phyloP scores from a whole-genome alignment of 2,113 vertebrate genomes.

The Zeus faber region DNA sequence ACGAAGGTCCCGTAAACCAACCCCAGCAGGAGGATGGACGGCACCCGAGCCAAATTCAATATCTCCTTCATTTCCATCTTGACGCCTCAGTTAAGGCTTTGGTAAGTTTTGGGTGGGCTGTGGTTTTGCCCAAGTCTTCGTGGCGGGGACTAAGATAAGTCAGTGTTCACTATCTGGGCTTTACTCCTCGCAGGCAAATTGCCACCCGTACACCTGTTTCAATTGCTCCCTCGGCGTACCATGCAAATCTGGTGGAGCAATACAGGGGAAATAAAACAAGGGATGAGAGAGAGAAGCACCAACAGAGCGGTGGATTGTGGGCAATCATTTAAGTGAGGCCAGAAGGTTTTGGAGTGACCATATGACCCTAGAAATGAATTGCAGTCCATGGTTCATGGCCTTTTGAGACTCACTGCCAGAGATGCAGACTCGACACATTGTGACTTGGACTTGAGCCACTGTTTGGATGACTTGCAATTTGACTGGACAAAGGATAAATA shows the following conservation, averaged over 20 bases:
- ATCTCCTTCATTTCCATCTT: conserved; percentile 22
- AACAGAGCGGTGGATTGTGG: too few species aligned
- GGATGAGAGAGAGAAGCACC: conserved; percentile 2
- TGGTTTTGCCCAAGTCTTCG: not conserved
- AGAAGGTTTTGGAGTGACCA: too few species aligned
- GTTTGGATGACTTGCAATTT: too few species aligned
- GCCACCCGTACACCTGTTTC: conserved; percentile 29
- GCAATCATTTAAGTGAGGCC: too few species aligned
- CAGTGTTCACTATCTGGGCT: conserved; percentile 7
- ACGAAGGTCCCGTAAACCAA: conserved; percentile 77
- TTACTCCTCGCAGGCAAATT: conserved; percentile 64
- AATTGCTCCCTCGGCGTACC: conserved; percentile 22
- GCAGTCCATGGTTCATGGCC: too few species aligned
- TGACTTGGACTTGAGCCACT: too few species aligned
- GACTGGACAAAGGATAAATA: too few species aligned
- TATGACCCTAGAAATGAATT: too few species aligned
- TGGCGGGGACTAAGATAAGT: not conserved
- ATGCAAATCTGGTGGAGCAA: conserved; percentile 80
- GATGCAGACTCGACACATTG: too few species aligned
- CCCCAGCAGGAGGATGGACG: conserved; percentile 71
- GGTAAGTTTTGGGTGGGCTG: not conserved
- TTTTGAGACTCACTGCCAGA: too few species aligned
- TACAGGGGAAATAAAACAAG: conserved; percentile 8
- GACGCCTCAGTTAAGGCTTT: not conserved
- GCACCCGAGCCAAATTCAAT: conserved; percentile 32